Base-by-base conservation (phyloP, 2,113 vertebrate genomes). In the Bettongia penicillata region DNA sequence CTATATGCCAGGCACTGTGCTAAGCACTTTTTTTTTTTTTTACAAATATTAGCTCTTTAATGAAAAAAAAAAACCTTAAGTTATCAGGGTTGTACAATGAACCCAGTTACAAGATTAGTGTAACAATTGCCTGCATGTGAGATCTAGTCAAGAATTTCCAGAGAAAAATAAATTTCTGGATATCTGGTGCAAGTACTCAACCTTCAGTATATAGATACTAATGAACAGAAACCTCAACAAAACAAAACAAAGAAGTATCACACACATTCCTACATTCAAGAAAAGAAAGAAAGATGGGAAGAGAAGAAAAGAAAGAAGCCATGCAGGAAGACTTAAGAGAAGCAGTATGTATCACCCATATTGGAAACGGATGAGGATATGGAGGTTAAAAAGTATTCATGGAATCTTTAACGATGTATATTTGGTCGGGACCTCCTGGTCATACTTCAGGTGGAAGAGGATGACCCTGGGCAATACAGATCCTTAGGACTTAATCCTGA, bases 351-450 rank as follows among this genome's bases (percentile, higher is more conserved):
- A 94, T 95, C 95, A 96, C 0, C 23, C 0, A 50, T 93, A 97
- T 97, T 96, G 97, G 94, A 97, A 91, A 92, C 92, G 91, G 94
- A 96, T 16, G 50, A 95, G 95, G 95, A 95, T 94, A 97, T 91
- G 25, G 57, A 68, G 93, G 97, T 93, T 2, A 95, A 96, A 95
- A 96, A 94, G 4, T 53, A 92, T 95, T 84, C 91, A 26, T 90
- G 43, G 93, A 92, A 91, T 93, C 96, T 31, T 94, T 89, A 96
- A 95, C 0, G 7, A 95, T 91, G 16, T 52, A 95, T 0, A 93
- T 90, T 94, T 94, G 94, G 61, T 95, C 49, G 94, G 95, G 37
- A 90, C 89, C 90, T 93, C 95, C 25, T 1, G 91, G 98, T 93
- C 51, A 94, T 93, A 91, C 23, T 57, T 97, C 93, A 93, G 96